Percentiles rank a stretch among this genome's conserved stretches.
Evolutionary conservation across 2,113 vertebrate genomes (phyloP).

Genomic region (Mus musculus): DNA sequence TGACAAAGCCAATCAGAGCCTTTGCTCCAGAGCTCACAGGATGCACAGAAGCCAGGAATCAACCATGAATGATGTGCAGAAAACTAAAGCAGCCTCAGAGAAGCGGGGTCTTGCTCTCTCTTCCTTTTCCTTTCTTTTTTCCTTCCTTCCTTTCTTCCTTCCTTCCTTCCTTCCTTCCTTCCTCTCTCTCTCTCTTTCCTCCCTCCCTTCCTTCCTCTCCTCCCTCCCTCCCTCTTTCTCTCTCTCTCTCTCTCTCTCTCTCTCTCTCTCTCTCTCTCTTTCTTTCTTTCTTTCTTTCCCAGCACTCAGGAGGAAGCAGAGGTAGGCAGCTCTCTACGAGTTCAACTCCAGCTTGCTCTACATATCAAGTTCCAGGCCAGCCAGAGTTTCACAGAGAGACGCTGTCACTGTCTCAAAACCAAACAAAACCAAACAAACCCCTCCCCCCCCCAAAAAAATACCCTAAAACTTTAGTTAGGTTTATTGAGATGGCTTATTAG

Average conservation of each 20-base stretch:
- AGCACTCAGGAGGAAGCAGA: background rate
- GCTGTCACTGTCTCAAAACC: background rate
- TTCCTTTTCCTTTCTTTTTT: background rate
- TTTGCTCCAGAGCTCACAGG: background rate
- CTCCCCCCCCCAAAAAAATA: too few relatives aligned
- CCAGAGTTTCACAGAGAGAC: background rate
- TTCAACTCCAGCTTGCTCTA: background rate
- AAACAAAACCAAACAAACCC: background rate
- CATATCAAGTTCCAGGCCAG: background rate
- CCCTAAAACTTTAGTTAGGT: background rate
- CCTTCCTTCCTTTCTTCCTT: background rate
- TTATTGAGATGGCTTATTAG: background rate
- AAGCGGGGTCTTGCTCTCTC: too few relatives aligned
- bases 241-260: too few relatives aligned
- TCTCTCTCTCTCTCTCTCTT: too few relatives aligned
- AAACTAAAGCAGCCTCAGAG: background rate
- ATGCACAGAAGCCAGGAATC: background rate
- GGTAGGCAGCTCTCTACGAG: background rate
- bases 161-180: too few relatives aligned
- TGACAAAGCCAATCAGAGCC: background rate
- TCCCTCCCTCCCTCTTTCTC: too few relatives aligned
- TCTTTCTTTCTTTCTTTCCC: background rate
- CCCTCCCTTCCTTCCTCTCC: too few relatives aligned
- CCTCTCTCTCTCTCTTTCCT: too few relatives aligned
- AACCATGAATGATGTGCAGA: background rate